These are phyloP conservation scores for Eptesicus fuscus DNA, from an alignment of 2,113 vertebrate genomes.

Conservation along the genomic window DNA sequence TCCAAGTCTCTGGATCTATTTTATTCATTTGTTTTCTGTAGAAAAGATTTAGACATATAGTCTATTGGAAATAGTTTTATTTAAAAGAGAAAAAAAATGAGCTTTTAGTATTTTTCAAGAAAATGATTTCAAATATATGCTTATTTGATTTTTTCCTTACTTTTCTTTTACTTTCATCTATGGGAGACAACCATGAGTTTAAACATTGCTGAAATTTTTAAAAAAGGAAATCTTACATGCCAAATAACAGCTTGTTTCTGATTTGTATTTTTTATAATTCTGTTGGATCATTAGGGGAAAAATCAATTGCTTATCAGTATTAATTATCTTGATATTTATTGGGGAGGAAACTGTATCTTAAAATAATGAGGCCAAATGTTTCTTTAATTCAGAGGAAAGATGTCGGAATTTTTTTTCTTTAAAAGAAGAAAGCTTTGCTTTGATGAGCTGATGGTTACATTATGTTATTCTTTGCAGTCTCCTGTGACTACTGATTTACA, in stretches of 20 bases:
- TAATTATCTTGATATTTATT: slow-evolving; percentile 39
- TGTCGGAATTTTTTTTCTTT: slow-evolving; percentile 52
- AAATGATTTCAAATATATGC: neutral
- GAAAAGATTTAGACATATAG: neutral
- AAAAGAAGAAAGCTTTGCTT: slow-evolving; percentile 59
- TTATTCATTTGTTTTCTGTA: neutral
- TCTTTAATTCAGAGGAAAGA: slow-evolving; percentile 56
- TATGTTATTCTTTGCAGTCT: slow-evolving; percentile 64
- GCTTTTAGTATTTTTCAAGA: neutral
- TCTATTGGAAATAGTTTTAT: neutral
- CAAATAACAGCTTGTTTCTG: slow-evolving; percentile 28
- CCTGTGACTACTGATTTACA: slow-evolving; percentile 70
- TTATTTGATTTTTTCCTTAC: neutral
- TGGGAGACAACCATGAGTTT: neutral
- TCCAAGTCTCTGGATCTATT: no score
- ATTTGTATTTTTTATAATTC: slow-evolving; percentile 48
- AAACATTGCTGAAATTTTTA: neutral
- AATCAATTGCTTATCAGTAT: neutral
- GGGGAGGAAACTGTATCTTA: slow-evolving; percentile 47
- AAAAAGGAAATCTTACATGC: neutral
- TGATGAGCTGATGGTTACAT: slow-evolving; percentile 54
- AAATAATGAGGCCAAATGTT: slow-evolving; percentile 61
- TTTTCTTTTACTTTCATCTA: slow-evolving; percentile 31
- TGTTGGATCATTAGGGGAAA: neutral
- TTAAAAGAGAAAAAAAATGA: slow-evolving; percentile 3